A percentile compares a stretch with the other conserved stretches of the same genome.
Evolutionary conservation across 2,113 vertebrate species (phyloP).

Genomic region (Epinephelus lanceolatus): DNA sequence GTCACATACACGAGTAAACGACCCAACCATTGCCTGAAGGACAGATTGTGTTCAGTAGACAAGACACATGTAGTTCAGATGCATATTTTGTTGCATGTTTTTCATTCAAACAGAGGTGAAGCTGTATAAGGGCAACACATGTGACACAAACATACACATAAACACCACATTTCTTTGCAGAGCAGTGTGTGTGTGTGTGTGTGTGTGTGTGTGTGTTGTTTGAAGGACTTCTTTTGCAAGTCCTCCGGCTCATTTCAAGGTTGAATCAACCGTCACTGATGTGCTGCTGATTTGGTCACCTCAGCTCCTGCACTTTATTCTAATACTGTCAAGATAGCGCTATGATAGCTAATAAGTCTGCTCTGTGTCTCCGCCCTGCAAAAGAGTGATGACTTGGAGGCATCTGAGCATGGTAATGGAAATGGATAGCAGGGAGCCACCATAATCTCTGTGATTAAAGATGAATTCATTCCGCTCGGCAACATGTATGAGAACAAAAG

Average conservation of each 20-base stretch:
- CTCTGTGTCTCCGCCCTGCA: slow-evolving; percentile 52
- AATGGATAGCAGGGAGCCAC: slow-evolving; percentile 47
- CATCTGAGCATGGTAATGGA: slow-evolving; percentile 60
- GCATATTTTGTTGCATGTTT: too few relatives aligned
- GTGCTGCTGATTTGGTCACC: slow-evolving; percentile 14
- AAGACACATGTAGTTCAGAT: neutral
- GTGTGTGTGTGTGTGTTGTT: neutral
- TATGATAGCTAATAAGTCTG: slow-evolving; percentile 56
- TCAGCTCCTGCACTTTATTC: slow-evolving; percentile 44
- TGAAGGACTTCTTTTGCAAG: neutral
- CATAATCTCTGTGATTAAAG: slow-evolving; percentile 69
- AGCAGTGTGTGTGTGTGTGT: neutral
- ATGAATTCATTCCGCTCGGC: slow-evolving; percentile 59
- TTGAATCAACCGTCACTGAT: slow-evolving; percentile 13
- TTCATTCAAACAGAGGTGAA: neutral
- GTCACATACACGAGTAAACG: neutral
- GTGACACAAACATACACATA: neutral
- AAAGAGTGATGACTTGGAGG: slow-evolving; percentile 52
- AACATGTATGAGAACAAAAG: slow-evolving; percentile 69
- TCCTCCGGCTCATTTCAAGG: slow-evolving; percentile 20
- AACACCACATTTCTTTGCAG: neutral
- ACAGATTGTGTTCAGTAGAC: neutral
- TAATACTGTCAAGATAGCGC: slow-evolving; percentile 53
- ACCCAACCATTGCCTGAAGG: neutral
- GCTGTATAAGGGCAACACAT: neutral